A percentile compares a stretch with the other conserved stretches of the same genome.
These are phyloP conservation scores for Sternarchorhynchus goeldii DNA, from an alignment of 2,797 vertebrate genomes.

Conservation along the genomic window DNA sequence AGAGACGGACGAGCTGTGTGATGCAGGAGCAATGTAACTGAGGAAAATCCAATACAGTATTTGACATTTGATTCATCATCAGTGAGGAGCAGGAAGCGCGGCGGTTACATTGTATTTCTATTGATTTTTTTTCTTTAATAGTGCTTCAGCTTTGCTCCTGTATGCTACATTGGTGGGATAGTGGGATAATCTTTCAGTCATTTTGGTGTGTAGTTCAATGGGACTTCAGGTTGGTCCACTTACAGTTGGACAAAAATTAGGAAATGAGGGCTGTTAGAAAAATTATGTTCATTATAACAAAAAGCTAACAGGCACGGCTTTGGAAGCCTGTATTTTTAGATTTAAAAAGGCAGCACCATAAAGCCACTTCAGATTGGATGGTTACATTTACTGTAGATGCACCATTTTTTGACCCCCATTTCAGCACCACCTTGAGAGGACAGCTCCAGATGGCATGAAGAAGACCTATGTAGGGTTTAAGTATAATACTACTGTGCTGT, in stretches of 20 bases:
- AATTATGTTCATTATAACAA: background rate
- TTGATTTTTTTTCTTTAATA: background rate
- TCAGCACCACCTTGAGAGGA: slow-evolving; percentile 59
- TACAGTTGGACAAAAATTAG: background rate
- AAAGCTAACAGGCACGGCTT: background rate
- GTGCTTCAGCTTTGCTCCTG: background rate
- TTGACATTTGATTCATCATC: slow-evolving; percentile 7
- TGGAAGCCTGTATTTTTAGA: background rate
- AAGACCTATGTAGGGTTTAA: background rate
- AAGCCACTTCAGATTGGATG: background rate
- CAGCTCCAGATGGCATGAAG: slow-evolving; percentile 50
- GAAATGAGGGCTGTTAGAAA: background rate
- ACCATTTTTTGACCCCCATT: background rate
- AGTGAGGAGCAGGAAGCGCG: slow-evolving; percentile 7
- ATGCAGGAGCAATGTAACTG: slow-evolving; percentile 11
- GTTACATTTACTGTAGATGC: background rate
- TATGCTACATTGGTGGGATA: background rate
- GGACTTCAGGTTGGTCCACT: background rate
- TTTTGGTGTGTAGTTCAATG: background rate
- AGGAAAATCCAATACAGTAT: background rate
- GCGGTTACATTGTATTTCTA: slow-evolving; percentile 4
- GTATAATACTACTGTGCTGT: background rate
- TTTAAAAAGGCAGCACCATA: background rate
- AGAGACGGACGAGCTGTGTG: slow-evolving; percentile 1
- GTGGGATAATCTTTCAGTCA: background rate